Base-by-base conservation (phyloP, 2,888 invertebrate genomes). In the Ecdyonurus torrentis region DNA sequence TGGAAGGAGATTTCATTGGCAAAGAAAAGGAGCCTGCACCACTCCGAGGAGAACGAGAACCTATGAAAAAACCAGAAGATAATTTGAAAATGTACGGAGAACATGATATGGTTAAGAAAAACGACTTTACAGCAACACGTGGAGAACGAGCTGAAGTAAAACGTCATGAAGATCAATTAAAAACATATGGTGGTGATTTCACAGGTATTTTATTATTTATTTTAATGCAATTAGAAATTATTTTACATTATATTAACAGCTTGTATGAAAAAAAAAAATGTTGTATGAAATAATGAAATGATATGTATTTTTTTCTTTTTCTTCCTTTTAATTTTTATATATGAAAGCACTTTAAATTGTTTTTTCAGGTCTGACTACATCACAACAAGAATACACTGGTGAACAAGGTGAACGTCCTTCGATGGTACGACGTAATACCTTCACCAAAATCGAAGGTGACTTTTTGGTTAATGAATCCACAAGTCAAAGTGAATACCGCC, bases 361-460 rank as follows among this genome's bases (percentile, higher is more conserved):
- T n/a, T n/a, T n/a, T 79, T 67, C 74, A 87, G 87, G 84, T 74
- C 78, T 81, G 64, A 87, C 87, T 64, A 88, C 87, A 61, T 79
- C 81, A 61, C 83, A 83, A 69, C 75, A 80, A 65, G 86, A 84
- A 71, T 88, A 83, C 72, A 85, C 85, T 66, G 82, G 83, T n/a
- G 81, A 83, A 72, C 80, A 81, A 66, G 77, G 79, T 3, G 85
- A 85, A 72, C 76, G 84, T 69, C 79, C 83, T 58, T 80, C 77
- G 70, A 81, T 83, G 64, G 81, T 86, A 60, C 78, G 88, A 68
- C 80, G 87, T 62, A 86, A 87, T 70, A 89, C 88, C 1, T 88
- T 83, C 79, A 88, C 88, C 0, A 88, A 88, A 73, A 76, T 86
- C 58, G 87, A 86, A 74, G 87, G 87, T 25, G 87, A 87, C 2